Percentiles rank a stretch among this genome's conserved stretches.
These are phyloP conservation scores for Drosophila multiciliata DNA, from an alignment of 2,888 invertebrate species.

Conservation along the genomic window DNA sequence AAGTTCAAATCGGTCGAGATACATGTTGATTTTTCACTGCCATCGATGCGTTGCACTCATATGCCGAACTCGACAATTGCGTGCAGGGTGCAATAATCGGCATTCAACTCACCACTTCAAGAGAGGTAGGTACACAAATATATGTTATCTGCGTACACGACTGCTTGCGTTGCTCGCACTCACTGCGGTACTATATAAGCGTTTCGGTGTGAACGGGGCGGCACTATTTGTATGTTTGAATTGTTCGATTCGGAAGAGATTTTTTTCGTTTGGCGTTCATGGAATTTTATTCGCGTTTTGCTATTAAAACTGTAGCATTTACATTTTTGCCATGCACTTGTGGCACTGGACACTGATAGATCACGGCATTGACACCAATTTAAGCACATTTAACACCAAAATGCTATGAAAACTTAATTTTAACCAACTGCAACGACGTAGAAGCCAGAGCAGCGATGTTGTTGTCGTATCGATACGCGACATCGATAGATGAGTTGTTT, in stretches of 20 bases:
- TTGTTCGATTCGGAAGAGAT: slow-evolving; percentile 73
- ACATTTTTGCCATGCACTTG: slow-evolving; percentile 58
- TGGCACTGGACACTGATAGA: slow-evolving; percentile 57
- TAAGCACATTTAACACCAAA: slow-evolving; percentile 48
- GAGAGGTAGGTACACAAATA: slow-evolving; percentile 79
- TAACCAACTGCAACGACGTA: slow-evolving; percentile 73
- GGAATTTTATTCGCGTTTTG: slow-evolving; percentile 52
- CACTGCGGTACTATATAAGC: slow-evolving; percentile 61
- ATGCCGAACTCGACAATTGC: slow-evolving; percentile 53
- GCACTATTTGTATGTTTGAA: slow-evolving; percentile 74
- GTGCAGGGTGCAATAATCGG: slow-evolving; percentile 78
- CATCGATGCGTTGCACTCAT: slow-evolving; percentile 41
- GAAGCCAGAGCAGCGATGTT: slow-evolving; percentile 61
- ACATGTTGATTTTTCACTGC: slow-evolving; percentile 40
- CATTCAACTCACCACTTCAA: slow-evolving; percentile 77
- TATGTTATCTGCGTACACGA: slow-evolving; percentile 66
- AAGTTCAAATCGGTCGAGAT: slow-evolving; percentile 9
- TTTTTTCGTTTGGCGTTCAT: slow-evolving; percentile 69
- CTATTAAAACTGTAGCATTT: slow-evolving; percentile 36
- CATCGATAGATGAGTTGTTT: slow-evolving; percentile 28
- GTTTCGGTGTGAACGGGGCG: slow-evolving; percentile 57
- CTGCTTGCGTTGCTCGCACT: slow-evolving; percentile 57
- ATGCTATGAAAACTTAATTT: slow-evolving; percentile 62
- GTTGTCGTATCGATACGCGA: slow-evolving; percentile 53
- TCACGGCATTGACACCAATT: slow-evolving; percentile 53